A percentile compares a stretch with the other conserved stretches of the same genome.
phyloP scores from a whole-genome alignment of 1,140 invertebrate genomes.

The Sinella curviseta region DNA sequence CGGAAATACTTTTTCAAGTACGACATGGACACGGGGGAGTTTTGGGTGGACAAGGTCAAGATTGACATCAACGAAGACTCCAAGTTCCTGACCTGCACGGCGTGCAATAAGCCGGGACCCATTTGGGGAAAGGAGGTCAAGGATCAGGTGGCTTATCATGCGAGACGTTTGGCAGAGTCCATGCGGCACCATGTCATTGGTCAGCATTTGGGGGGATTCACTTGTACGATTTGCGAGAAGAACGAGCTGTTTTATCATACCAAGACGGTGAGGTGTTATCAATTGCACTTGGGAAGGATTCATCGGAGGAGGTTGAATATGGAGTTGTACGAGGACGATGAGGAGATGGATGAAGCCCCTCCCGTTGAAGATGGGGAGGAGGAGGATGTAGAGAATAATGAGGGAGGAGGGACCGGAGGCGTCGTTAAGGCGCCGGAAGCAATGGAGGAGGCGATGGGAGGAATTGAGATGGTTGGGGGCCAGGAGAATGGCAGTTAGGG shows the following conservation, averaged over 20 bases:
- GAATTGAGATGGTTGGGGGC: too few species aligned
- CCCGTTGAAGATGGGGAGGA: too few species aligned
- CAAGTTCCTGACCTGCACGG: not conserved
- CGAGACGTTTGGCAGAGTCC: not conserved
- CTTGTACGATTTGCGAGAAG: not conserved
- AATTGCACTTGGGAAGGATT: not conserved
- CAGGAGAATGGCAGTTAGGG: too few species aligned
- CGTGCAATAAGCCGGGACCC: not conserved
- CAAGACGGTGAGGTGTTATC: not conserved
- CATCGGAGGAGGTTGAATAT: not conserved
- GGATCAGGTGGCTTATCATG: not conserved
- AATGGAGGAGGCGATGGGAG: too few species aligned
- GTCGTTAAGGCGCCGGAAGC: too few species aligned
- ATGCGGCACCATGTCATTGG: not conserved
- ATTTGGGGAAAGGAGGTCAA: not conserved
- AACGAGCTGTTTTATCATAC: not conserved
- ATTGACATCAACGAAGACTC: not conserved
- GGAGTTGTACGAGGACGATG: not conserved
- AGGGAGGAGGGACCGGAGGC: too few species aligned
- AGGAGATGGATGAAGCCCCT: too few species aligned
- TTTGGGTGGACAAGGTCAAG: not conserved
- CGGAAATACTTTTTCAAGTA: not conserved
- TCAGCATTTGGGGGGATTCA: not conserved
- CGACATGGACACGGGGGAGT: not conserved
- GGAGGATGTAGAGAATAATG: too few species aligned